A percentile compares a stretch with the other conserved stretches of the same genome.
These are phyloP conservation scores for Willowsia nigromaculata DNA, from an alignment of 2,888 invertebrate species.

Conservation along the genomic window DNA sequence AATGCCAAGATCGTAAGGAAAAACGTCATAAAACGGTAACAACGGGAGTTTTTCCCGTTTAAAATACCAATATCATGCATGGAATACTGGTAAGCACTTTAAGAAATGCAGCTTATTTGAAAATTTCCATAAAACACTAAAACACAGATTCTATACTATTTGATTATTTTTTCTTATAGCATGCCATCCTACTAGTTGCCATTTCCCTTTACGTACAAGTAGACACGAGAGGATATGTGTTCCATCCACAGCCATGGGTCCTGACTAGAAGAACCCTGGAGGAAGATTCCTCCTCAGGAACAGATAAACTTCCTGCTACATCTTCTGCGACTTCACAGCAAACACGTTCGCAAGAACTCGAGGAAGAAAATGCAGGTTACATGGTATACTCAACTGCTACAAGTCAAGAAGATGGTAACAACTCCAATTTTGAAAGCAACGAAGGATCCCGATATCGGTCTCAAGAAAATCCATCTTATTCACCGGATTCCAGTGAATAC, in stretches of 20 bases:
- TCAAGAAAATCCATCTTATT: not conserved
- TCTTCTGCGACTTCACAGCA: not conserved
- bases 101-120: not conserved
- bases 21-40: not conserved
- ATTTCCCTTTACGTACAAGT: constrained; percentile 60
- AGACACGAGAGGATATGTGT: constrained; percentile 40
- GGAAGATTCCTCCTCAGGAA: not conserved
- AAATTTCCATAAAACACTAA: not conserved
- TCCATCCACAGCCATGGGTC: constrained; percentile 64
- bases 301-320: not conserved
- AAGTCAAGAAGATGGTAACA: constrained; percentile 12
- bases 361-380: constrained; percentile 15
- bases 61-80: constrained; percentile 41
- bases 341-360: not conserved
- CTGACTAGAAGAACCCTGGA: constrained; percentile 53
- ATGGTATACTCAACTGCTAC: constrained; percentile 30
- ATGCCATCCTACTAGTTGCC: constrained; percentile 47
- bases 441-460: constrained; percentile 25
- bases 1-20: constrained; percentile 12
- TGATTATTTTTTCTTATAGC: constrained; percentile 29
- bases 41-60: constrained; percentile 65
- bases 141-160: too few species aligned
- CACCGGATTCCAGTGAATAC: constrained; percentile 30
- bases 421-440: not conserved
- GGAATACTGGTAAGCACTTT: constrained; percentile 52